Conservation (phyloP, 2,113 vertebrate species). For the Aphyosemion australe region DNA sequence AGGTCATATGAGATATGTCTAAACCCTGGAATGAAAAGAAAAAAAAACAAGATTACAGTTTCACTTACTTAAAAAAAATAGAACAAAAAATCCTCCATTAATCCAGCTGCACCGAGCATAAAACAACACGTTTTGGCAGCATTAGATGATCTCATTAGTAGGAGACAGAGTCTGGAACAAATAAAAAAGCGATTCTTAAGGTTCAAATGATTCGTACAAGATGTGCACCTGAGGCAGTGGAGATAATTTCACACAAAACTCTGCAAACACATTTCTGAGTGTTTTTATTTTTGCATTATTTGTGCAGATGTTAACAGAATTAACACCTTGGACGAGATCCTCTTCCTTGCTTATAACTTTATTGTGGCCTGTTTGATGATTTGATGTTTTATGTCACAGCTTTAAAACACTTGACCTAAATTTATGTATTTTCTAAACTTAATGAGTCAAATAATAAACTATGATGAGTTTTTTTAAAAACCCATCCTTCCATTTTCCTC, state of each 20-base stretch:
- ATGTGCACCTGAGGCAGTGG: background rate
- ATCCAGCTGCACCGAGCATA: conserved; percentile 47
- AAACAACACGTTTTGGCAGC: conserved; percentile 34
- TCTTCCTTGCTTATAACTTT: background rate
- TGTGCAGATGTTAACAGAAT: background rate
- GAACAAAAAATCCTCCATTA: conserved; percentile 35
- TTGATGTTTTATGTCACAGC: background rate
- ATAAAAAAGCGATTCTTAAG: background rate
- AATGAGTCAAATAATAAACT: no score
- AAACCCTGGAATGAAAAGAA: conserved; percentile 51
- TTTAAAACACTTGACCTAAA: no score
- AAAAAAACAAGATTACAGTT: conserved; percentile 53
- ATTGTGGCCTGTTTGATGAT: conserved; percentile 15
- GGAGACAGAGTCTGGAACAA: background rate
- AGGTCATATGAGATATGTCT: conserved; percentile 74
- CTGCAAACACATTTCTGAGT: background rate
- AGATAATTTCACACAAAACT: background rate
- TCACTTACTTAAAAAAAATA: conserved; percentile 40
- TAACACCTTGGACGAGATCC: no score
- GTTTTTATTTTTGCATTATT: background rate
- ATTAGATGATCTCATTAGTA: conserved; percentile 25
- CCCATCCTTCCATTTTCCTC: no score
- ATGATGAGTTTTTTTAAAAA: no score
- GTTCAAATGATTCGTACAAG: background rate
- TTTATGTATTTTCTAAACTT: no score